Percentiles rank a stretch among this genome's conserved stretches.
Conservation (phyloP, 1,140 invertebrate species). For the Dufourea novaeangliae region DNA sequence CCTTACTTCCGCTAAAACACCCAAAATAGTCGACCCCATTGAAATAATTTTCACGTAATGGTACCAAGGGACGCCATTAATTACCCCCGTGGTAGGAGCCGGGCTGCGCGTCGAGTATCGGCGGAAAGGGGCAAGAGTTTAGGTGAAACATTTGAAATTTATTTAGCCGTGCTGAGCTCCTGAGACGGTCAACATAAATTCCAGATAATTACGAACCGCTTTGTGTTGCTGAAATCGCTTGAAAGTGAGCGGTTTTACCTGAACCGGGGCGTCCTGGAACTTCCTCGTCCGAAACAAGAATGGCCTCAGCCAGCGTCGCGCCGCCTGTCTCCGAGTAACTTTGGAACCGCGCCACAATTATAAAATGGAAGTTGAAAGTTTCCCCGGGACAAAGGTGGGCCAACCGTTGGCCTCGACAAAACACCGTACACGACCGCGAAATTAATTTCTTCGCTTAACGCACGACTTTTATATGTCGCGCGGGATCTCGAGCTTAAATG, state of each 20-base stretch:
- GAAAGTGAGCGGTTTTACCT: slow-evolving; percentile 42
- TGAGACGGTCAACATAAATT: slow-evolving; percentile 29
- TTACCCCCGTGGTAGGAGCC: not conserved
- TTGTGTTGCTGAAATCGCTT: slow-evolving; percentile 31
- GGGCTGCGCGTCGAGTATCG: not conserved
- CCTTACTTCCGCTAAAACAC: too few relatives aligned
- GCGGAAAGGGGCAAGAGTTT: not conserved
- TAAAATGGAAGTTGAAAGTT: slow-evolving; percentile 71
- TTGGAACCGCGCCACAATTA: slow-evolving; percentile 69
- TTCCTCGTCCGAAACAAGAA: slow-evolving; percentile 4
- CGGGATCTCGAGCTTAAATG: slow-evolving; percentile 40
- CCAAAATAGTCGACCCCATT: not conserved
- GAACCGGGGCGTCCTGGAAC: slow-evolving; percentile 1
- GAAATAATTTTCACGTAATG: not conserved
- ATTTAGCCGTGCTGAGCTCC: not conserved
- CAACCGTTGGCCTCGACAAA: slow-evolving; percentile 34
- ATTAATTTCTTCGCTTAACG: slow-evolving; percentile 63
- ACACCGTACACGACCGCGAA: slow-evolving; percentile 37
- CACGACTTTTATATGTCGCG: slow-evolving; percentile 35
- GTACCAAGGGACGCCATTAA: not conserved
- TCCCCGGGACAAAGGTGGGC: slow-evolving; percentile 61
- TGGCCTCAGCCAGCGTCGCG: too few relatives aligned
- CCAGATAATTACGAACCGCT: slow-evolving; percentile 46
- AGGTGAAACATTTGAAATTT: slow-evolving; percentile 25
- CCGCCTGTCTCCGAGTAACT: slow-evolving; percentile 49